These are phyloP conservation scores for Xanthia icteritia DNA, from an alignment of 2,888 invertebrate genomes.

Conservation along the genomic window DNA sequence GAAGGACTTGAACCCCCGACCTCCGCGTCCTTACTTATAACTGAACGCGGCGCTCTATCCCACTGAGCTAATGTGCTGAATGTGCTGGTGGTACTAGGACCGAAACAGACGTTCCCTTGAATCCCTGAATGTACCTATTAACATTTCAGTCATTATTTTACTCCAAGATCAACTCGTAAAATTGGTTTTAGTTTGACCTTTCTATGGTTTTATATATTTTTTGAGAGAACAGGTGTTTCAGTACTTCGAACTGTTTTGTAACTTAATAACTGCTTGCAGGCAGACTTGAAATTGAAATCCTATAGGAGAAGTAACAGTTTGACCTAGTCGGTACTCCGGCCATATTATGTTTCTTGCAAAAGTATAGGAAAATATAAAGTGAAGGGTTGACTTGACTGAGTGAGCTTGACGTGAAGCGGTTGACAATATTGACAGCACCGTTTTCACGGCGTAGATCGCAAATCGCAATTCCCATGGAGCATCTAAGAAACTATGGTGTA, in stretches of 20 bases:
- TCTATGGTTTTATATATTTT: not conserved
- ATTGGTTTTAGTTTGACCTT: not conserved
- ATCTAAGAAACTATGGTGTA: too few relatives aligned
- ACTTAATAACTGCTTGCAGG: not conserved
- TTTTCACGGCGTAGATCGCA: too few relatives aligned
- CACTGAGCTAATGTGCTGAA: slow-evolving; percentile 5
- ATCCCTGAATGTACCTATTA: not conserved
- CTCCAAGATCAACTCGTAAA: not conserved
- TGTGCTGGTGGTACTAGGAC: not conserved
- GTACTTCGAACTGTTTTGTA: not conserved
- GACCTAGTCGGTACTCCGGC: not conserved
- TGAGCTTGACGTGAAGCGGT: too few relatives aligned
- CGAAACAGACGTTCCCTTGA: not conserved
- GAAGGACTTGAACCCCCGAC: slow-evolving; percentile 9
- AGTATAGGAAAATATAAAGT: too few relatives aligned
- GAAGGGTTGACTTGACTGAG: too few relatives aligned
- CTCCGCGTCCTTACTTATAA: not conserved
- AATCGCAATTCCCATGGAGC: too few relatives aligned
- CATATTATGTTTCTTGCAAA: too few relatives aligned
- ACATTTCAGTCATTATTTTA: not conserved
- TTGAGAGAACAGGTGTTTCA: not conserved
- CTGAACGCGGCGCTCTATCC: slow-evolving; percentile 3
- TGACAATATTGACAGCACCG: too few relatives aligned
- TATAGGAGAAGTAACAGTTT: not conserved
- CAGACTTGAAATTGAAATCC: not conserved